Evolutionary conservation across 2,113 vertebrate genomes (phyloP).

Genomic region (Corythoichthys intestinalis): DNA sequence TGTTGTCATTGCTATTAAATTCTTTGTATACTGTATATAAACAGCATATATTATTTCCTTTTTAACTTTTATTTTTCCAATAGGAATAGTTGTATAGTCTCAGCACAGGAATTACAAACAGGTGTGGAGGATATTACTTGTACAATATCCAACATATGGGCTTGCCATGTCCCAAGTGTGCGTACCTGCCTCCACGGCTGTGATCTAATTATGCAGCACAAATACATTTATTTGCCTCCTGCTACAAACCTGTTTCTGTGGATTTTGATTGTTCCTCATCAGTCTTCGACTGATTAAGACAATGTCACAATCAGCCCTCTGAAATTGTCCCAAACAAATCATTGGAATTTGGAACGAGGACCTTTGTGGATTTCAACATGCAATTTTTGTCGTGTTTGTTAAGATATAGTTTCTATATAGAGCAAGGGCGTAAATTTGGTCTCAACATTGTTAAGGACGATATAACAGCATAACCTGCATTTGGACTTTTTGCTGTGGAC

Average conservation of each 20-base stretch:
- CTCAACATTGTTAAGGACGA: no score
- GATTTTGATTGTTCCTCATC: slow-evolving; percentile 64
- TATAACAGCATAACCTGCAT: no score
- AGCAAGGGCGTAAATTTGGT: no score
- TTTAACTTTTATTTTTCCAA: slow-evolving; percentile 31
- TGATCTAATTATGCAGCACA: slow-evolving; percentile 74
- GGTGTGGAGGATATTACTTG: slow-evolving; percentile 67
- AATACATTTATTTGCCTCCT: slow-evolving; percentile 71
- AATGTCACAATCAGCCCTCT: slow-evolving; percentile 44
- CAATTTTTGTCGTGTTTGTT: no score
- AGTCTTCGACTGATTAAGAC: slow-evolving; percentile 58
- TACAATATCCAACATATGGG: slow-evolving; percentile 69
- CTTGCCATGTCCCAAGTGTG: slow-evolving; percentile 69
- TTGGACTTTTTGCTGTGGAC: no score
- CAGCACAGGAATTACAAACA: slow-evolving; percentile 55
- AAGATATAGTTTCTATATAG: no score
- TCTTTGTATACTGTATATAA: slow-evolving; percentile 42
- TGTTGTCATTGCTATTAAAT: slow-evolving; percentile 53
- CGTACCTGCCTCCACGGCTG: slow-evolving; percentile 70
- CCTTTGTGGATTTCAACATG: slow-evolving; percentile 7
- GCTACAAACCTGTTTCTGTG: slow-evolving; percentile 58
- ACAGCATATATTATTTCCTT: slow-evolving; percentile 34
- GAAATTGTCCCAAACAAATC: slow-evolving; percentile 39
- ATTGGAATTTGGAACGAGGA: slow-evolving; percentile 25
- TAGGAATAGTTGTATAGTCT: slow-evolving; percentile 34